Evolutionary conservation across 2,888 invertebrate genomes (phyloP).

Genomic region (Ophion obscuratus): DNA sequence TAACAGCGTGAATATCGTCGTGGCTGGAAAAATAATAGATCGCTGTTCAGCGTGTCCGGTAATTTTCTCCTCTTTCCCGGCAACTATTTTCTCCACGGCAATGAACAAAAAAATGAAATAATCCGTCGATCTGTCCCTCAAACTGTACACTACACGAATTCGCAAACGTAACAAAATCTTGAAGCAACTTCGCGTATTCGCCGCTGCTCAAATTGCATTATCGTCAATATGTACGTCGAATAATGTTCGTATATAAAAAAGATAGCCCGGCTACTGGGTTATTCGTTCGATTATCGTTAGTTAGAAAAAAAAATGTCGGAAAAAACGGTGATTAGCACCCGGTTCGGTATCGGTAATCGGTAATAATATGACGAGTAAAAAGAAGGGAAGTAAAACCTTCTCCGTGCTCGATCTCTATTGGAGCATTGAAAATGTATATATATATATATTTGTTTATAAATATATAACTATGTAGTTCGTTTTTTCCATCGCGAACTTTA

Average conservation of each 20-base stretch:
- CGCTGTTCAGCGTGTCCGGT: constrained; percentile 1
- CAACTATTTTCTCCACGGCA: constrained; percentile 3
- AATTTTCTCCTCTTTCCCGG: constrained; percentile 3
- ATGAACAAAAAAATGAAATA: constrained; percentile 9
- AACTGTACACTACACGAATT: constrained; percentile 64
- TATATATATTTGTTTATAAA: constrained; percentile 57
- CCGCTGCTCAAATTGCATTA: constrained; percentile 37
- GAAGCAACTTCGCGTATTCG: constrained; percentile 29
- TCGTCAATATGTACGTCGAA: constrained; percentile 11
- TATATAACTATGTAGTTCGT: constrained; percentile 58
- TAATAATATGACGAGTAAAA: constrained; percentile 42
- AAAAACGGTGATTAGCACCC: constrained; percentile 55
- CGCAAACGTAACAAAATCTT: constrained; percentile 56
- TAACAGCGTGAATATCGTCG: constrained; percentile 48
- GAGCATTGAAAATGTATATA: constrained; percentile 54
- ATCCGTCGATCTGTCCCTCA: constrained; percentile 41
- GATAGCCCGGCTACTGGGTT: constrained; percentile 14
- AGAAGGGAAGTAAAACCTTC: constrained; percentile 47
- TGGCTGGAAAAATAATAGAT: constrained; percentile 44
- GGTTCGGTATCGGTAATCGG: constrained; percentile 32
- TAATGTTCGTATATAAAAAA: constrained; percentile 23
- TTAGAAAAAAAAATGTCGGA: constrained; percentile 23
- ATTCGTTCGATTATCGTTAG: constrained; percentile 30
- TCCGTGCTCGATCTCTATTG: constrained; percentile 46
- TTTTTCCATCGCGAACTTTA: constrained; percentile 39